A percentile compares a stretch with the other conserved stretches of the same genome.
phyloP scores from a whole-genome alignment of 2,888 invertebrate species.

The Doris montereyensis region DNA sequence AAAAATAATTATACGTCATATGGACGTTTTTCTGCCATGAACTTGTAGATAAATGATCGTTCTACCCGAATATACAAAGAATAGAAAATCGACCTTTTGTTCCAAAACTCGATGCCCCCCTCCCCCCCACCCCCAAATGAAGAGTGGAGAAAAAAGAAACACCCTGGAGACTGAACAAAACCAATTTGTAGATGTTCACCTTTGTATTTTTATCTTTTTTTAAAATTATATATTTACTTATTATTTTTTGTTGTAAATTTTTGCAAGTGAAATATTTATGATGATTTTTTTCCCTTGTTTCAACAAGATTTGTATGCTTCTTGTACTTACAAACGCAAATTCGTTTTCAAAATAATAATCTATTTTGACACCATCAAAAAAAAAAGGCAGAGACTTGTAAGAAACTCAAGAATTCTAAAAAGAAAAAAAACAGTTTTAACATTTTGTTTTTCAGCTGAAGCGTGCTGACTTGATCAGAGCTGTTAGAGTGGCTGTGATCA shows the following conservation, averaged over 20 bases:
- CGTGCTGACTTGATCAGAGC: slow-evolving; percentile 27
- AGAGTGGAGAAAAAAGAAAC: too few species aligned
- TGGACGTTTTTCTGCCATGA: too few species aligned
- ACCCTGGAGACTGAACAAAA: too few species aligned
- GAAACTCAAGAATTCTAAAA: not conserved
- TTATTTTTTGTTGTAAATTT: not conserved
- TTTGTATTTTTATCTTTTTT: not conserved
- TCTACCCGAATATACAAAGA: too few species aligned
- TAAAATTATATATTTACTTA: not conserved
- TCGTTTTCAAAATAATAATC: too few species aligned
- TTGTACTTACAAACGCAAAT: not conserved
- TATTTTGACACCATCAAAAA: too few species aligned
- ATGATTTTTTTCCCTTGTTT: not conserved
- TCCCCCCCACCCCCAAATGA: too few species aligned
- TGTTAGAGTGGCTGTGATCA: slow-evolving; percentile 38
- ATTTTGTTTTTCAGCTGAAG: not conserved
- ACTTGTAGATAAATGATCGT: too few species aligned
- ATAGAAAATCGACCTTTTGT: too few species aligned
- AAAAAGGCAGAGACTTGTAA: not conserved
- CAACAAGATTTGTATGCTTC: not conserved
- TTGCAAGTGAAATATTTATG: not conserved
- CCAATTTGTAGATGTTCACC: slow-evolving; percentile 76
- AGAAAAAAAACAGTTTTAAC: not conserved
- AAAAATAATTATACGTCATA: too few species aligned
- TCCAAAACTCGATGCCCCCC: too few species aligned